Evolutionary conservation across 2,797 vertebrate species (phyloP), one percentile per base, ranked within the genome.

Genomic region (Distichodus sexfasciatus): DNA sequence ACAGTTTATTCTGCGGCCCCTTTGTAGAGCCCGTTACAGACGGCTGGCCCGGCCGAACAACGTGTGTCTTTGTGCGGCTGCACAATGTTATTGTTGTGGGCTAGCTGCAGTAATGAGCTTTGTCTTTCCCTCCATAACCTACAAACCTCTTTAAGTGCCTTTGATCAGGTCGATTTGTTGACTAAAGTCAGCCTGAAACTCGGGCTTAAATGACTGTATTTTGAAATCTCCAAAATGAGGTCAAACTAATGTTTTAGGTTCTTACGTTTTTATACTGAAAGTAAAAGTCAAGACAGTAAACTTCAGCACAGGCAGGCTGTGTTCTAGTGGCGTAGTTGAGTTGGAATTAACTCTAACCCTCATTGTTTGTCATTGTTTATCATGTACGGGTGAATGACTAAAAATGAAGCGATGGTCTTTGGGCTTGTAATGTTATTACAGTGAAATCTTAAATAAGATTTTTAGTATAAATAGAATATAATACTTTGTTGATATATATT

Each of bases 191-290:
- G 69, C 68, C 66, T 66, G 50, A 44, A 61, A 58, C 75, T 36
- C 31, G 68, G 71, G n/a, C n/a, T n/a, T n/a, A n/a, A n/a, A n/a
- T 79, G 72, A 67, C 71, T 80, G 41, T 69, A 66, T 79, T 80
- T 77, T 62, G 62, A 62, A 66, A 78, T 57, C 58, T 21, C 58
- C n/a, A 35, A 47, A 80, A 73, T 51, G 43, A 63, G 82, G 76
- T 82, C 75, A 76, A 71, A 51, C 60, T 47, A 6, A 9, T 61
- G 74, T 64, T 65, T 61, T 28, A 58, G 38, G 51, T 15, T 48
- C 60, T 60, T n/a, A n/a, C n/a, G 71, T 69, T 79, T 80, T 79
- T 71, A 21, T 74, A n/a, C n/a, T n/a, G n/a, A n/a, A 76, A 69
- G 33, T 60, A 46, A 71, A 69, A 58, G 50, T 53, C 51, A 74